Conservation (phyloP, 1,140 invertebrate genomes). For the Choristoneura fumiferana region DNA sequence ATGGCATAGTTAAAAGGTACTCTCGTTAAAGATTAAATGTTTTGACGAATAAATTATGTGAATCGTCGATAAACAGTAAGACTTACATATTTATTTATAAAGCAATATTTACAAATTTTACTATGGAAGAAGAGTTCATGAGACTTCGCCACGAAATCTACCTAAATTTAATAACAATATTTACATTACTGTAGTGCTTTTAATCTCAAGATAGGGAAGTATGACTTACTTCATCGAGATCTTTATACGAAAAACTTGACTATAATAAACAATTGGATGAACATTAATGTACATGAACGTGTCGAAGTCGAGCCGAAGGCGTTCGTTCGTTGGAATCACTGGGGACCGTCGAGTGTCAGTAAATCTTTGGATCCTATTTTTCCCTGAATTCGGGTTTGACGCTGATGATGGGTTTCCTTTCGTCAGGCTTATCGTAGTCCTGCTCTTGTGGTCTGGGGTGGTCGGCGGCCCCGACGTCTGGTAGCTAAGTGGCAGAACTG, state of each 20-base stretch:
- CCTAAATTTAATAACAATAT: constrained; percentile 67
- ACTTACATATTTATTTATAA: constrained; percentile 62
- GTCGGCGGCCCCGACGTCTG: constrained; percentile 64
- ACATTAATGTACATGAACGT: constrained; percentile 33
- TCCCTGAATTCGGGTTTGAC: constrained; percentile 77
- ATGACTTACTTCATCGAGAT: constrained; percentile 60
- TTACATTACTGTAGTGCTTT: constrained; percentile 49
- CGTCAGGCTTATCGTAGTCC: constrained; percentile 51
- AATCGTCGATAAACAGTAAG: constrained; percentile 67
- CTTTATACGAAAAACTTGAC: constrained; percentile 50
- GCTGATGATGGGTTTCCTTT: constrained; percentile 76
- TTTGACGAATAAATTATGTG: constrained; percentile 67
- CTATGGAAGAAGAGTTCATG: constrained; percentile 73
- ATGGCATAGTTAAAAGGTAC: constrained; percentile 76
- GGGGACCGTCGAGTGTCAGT: constrained; percentile 18
- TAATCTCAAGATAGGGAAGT: constrained; percentile 60
- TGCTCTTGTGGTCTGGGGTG: constrained; percentile 54
- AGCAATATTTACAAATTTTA: constrained; percentile 75
- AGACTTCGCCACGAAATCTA: constrained; percentile 60
- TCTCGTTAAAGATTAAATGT: constrained; percentile 70
- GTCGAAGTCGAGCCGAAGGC: constrained; percentile 1
- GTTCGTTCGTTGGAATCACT: constrained; percentile 10
- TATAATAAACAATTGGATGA: constrained; percentile 49
- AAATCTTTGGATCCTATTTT: constrained; percentile 56
- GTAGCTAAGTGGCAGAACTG: constrained; percentile 89